These are phyloP conservation scores for Rhyacophila brunnea DNA, from an alignment of 1,140 invertebrate species.

Conservation along the genomic window DNA sequence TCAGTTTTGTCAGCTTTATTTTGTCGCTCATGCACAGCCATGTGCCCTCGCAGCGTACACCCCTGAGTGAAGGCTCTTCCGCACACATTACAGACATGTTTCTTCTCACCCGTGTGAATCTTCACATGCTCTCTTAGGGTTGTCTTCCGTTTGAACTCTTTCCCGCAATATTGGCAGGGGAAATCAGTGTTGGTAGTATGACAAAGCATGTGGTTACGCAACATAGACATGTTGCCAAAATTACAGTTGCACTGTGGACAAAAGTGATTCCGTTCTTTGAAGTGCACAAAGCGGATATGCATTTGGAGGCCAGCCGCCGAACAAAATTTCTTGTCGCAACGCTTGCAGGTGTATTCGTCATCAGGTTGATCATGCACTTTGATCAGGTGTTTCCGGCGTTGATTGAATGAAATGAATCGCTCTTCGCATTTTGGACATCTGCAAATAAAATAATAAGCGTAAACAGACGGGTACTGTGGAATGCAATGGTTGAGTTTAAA, in stretches of 20 bases:
- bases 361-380: too few relatives aligned
- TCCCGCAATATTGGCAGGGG: constrained; percentile 57
- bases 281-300: constrained; percentile 43
- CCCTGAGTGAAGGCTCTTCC: constrained; percentile 54
- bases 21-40: constrained; percentile 49
- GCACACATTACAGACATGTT: constrained; percentile 54
- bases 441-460: too few relatives aligned
- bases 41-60: constrained; percentile 45
- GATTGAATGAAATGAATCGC: too few relatives aligned
- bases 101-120: constrained; percentile 59
- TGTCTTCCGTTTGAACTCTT: constrained; percentile 65
- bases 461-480: too few relatives aligned
- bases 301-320: too few relatives aligned
- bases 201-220: constrained; percentile 57
- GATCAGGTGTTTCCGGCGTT: too few relatives aligned
- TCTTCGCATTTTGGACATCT: too few relatives aligned
- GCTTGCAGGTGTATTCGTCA: too few relatives aligned
- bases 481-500: too few relatives aligned
- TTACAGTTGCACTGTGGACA: constrained; percentile 46
- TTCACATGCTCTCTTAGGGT: constrained; percentile 69
- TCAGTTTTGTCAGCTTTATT: too few relatives aligned
- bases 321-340: too few relatives aligned
- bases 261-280: constrained; percentile 43
- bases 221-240: constrained; percentile 41
- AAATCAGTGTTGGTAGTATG: constrained; percentile 66